Evolutionary conservation across 2,888 invertebrate genomes (phyloP).

Genomic region (Eudasyphora cyanicolor): DNA sequence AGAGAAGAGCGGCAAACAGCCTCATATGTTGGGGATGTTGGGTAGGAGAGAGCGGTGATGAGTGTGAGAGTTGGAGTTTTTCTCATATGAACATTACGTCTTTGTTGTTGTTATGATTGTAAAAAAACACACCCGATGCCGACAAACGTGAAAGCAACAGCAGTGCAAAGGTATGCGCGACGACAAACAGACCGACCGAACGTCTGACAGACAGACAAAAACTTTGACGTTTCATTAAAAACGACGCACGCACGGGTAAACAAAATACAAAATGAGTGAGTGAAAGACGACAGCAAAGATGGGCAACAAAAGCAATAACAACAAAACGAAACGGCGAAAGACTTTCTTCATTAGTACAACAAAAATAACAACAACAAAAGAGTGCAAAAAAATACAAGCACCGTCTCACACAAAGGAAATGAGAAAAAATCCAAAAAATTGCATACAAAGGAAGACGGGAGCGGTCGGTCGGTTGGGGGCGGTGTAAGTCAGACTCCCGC

Average conservation of each 20-base stretch:
- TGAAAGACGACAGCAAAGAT: neutral
- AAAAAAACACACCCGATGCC: constrained; percentile 25
- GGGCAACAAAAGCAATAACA: neutral
- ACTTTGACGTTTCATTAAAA: neutral
- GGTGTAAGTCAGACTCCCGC: too few relatives aligned
- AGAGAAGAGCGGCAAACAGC: constrained; percentile 7
- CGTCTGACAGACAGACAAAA: neutral
- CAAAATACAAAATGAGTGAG: neutral
- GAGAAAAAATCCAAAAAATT: neutral
- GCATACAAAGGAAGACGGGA: neutral
- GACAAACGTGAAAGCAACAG: constrained; percentile 37
- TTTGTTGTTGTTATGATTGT: constrained; percentile 1
- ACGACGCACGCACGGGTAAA: constrained; percentile 25
- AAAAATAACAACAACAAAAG: constrained; percentile 15
- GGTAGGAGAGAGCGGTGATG: too few relatives aligned
- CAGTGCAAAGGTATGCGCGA: constrained; percentile 63
- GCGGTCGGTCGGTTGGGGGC: neutral
- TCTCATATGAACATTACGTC: neutral
- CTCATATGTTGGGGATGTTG: neutral
- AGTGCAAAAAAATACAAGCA: constrained; percentile 33
- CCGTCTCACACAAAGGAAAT: neutral
- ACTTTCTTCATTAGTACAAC: constrained; percentile 24
- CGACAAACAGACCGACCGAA: constrained; percentile 25
- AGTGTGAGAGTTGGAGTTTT: constrained; percentile 16
- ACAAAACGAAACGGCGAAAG: constrained; percentile 9